Base-by-base conservation (phyloP, 2,113 vertebrate species). In the Hemiprocne comata region DNA sequence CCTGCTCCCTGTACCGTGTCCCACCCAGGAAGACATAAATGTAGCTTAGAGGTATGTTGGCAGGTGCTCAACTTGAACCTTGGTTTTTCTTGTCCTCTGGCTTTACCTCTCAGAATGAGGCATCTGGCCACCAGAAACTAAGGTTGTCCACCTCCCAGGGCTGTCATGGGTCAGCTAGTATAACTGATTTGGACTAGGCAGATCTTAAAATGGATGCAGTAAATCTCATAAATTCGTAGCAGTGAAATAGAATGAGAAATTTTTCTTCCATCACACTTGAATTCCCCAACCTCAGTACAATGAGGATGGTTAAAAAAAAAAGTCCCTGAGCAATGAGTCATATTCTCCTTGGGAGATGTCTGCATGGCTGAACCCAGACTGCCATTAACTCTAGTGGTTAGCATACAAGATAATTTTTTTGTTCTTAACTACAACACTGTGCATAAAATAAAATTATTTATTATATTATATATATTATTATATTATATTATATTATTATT, bases 271-370 rank as follows among this genome's bases (percentile, higher is more conserved):
- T 51, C 34, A 87, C 34, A 64, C 33, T 1, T 73, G 89, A 94
- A 95, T 96, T 96, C 57, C 93, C 96, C 93, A 72, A 72, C 40
- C 57, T 89, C 80, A 44, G 33, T 48, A 55, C 26, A 58, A 76
- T 2, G 9, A 82, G 24, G 21, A 87, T 38, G 40, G 67, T 70
- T 82, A 13, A 70, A 72, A 75, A 75, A 93, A 75, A 53, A 76
- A 62, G 31, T 53, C 90, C 91, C 65, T 50, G 31, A 84, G 65
- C 26, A 86, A 53, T 97, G 95, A 97, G 71, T 95, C 94, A 96
- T 78, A 66, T 62, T 72, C 40, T 88, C 54, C 73, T 89, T 36
- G 78, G 78, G 51, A 91, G 75, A 83, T 2, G 3, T 67, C 28
- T 84, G 44, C 55, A n/a, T 66, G 36, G 48, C 55, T 90, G 71